Percentiles rank a stretch among this genome's conserved stretches.
Conservation (phyloP, 2,113 vertebrate species). For the Eurystomus gularis region DNA sequence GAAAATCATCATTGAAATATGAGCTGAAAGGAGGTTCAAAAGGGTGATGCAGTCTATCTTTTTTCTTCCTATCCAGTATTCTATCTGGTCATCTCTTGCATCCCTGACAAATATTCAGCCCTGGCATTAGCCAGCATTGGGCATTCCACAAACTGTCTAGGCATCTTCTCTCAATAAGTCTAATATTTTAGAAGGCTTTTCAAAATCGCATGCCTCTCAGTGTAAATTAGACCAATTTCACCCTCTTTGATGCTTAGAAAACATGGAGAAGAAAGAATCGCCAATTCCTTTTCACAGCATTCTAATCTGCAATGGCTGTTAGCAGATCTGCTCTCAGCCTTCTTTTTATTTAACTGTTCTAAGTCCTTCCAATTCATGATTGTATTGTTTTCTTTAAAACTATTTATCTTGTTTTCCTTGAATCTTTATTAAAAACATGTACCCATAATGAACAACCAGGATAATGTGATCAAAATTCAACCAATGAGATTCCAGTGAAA, state of each 20-base stretch:
- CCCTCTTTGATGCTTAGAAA: not conserved
- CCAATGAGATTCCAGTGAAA: not conserved
- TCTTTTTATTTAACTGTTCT: not conserved
- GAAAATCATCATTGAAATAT: not conserved
- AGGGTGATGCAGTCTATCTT: not conserved
- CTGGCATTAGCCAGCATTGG: not conserved
- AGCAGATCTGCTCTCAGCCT: not conserved
- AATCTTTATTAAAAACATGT: not conserved
- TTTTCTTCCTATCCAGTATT: not conserved
- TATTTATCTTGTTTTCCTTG: not conserved
- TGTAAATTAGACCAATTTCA: not conserved
- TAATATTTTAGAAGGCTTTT: not conserved
- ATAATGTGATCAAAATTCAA: not conserved
- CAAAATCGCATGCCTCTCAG: not conserved
- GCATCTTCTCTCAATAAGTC: not conserved
- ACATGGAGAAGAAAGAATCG: not conserved
- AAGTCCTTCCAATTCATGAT: not conserved
- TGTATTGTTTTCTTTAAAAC: not conserved
- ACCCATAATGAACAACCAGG: not conserved
- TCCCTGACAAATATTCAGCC: not conserved
- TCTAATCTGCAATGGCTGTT: not conserved
- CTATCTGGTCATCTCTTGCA: not conserved
- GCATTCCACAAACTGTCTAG: not conserved
- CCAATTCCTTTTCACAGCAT: not conserved
- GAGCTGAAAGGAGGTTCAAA: not conserved